phyloP scores from a whole-genome alignment of 2,797 vertebrate genomes.

The Sarcoramphus papa region DNA sequence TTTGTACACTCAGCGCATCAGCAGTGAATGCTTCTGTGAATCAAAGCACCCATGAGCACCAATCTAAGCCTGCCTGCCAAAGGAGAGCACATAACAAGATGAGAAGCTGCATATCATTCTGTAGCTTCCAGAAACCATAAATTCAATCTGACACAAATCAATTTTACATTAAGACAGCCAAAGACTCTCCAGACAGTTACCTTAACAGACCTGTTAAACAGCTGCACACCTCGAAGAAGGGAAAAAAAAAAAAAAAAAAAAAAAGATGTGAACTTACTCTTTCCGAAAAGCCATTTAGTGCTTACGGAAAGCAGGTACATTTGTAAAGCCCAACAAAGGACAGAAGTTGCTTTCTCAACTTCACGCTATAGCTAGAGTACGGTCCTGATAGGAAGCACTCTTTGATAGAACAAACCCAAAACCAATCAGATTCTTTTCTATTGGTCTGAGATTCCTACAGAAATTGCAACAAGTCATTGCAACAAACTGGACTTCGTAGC shows the following conservation, averaged over 20 bases:
- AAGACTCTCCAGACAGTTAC: slow-evolving; percentile 48
- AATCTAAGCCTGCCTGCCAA: slow-evolving; percentile 8
- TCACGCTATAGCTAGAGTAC: not conserved
- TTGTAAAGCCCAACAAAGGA: not conserved
- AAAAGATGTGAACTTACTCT: not conserved
- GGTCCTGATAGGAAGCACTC: not conserved
- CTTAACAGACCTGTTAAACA: slow-evolving; percentile 54
- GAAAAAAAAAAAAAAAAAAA: too few species aligned
- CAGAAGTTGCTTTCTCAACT: not conserved
- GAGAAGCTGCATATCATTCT: slow-evolving; percentile 18
- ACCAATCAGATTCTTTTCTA: not conserved
- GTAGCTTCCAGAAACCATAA: slow-evolving; percentile 50
- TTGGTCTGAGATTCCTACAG: not conserved
- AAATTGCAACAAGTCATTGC: not conserved
- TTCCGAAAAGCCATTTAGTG: not conserved
- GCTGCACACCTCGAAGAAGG: not conserved
- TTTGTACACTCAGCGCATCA: slow-evolving; percentile 7
- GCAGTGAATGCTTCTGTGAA: slow-evolving; percentile 5
- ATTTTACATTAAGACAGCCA: slow-evolving; percentile 59
- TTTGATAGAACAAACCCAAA: not conserved
- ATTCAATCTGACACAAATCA: slow-evolving; percentile 50
- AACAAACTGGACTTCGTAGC: not conserved
- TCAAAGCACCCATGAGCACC: slow-evolving; percentile 28
- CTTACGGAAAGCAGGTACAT: not conserved
- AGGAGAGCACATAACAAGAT: slow-evolving; percentile 2